phyloP scores from a whole-genome alignment of 2,888 invertebrate species.

The Caenorhabditis sp. region DNA sequence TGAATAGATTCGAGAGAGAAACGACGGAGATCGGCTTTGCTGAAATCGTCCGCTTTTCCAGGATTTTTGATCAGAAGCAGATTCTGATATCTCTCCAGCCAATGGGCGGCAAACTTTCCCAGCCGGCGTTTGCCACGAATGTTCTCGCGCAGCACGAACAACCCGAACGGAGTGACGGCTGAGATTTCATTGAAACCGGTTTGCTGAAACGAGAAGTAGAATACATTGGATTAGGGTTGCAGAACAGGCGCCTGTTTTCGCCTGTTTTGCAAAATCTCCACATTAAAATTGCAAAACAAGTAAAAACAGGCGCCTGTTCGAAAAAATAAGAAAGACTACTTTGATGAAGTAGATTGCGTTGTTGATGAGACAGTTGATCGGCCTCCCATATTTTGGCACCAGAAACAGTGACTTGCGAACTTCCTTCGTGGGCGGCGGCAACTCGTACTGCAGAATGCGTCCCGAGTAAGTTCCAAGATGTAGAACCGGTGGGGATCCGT shows the following conservation, averaged over 20 bases:
- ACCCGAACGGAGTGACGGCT: slow-evolving; percentile 40
- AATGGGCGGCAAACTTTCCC: slow-evolving; percentile 3
- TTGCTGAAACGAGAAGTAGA: too few species aligned
- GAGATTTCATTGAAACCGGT: slow-evolving; percentile 49
- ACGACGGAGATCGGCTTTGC: neutral
- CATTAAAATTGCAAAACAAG: too few species aligned
- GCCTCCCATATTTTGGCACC: slow-evolving; percentile 11
- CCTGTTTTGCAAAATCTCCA: too few species aligned
- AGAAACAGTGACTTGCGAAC: slow-evolving; percentile 13
- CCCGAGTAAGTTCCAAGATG: slow-evolving; percentile 51
- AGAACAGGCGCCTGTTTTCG: too few species aligned
- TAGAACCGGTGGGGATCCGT: slow-evolving; percentile 28
- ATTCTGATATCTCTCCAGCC: slow-evolving; percentile 23
- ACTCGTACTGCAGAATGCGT: slow-evolving; percentile 42
- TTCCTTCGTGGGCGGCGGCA: slow-evolving; percentile 35
- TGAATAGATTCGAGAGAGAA: slow-evolving; percentile 11
- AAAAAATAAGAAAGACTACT: neutral
- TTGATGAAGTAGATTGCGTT: neutral
- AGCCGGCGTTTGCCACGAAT: neutral
- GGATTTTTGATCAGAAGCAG: slow-evolving; percentile 1
- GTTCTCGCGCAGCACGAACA: slow-evolving; percentile 41
- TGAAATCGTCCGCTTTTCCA: neutral
- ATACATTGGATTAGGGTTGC: too few species aligned
- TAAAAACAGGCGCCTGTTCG: neutral
- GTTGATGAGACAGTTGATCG: slow-evolving; percentile 16